phyloP scores from a whole-genome alignment of 2,888 invertebrate species.

The Hydrotaea cyrtoneurina region DNA sequence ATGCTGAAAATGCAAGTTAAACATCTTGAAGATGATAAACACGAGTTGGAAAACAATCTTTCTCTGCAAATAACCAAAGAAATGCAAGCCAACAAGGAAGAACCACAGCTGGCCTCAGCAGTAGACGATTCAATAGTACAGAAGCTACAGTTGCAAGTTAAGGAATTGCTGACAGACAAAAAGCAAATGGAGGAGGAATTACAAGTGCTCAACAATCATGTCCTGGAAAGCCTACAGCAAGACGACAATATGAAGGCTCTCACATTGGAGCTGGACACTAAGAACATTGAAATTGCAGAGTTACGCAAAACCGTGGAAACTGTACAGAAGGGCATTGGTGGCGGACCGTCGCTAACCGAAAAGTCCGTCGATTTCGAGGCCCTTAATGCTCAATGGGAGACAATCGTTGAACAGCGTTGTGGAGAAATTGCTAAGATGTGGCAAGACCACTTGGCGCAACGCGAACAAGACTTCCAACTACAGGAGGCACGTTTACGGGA shows the following conservation, averaged over 20 bases:
- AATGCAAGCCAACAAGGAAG: constrained; percentile 68
- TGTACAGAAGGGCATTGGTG: constrained; percentile 62
- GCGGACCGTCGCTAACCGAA: background rate
- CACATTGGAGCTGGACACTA: constrained; percentile 77
- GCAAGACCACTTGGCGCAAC: constrained; percentile 85
- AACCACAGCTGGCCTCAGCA: background rate
- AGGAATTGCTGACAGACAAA: constrained; percentile 75
- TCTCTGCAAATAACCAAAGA: constrained; percentile 73
- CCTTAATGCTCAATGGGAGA: constrained; percentile 80
- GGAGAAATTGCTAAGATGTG: constrained; percentile 86
- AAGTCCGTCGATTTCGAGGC: constrained; percentile 68
- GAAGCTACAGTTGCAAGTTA: constrained; percentile 72
- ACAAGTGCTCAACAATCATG: constrained; percentile 79
- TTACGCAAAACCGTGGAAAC: constrained; percentile 74
- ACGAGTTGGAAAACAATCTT: constrained; percentile 79
- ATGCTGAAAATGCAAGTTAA: constrained; percentile 79
- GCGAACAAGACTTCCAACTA: constrained; percentile 84
- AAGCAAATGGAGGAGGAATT: constrained; percentile 79
- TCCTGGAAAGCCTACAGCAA: constrained; percentile 75
- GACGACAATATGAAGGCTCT: constrained; percentile 79
- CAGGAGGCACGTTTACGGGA: constrained; percentile 82
- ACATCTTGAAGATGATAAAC: constrained; percentile 80
- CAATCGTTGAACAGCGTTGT: constrained; percentile 85
- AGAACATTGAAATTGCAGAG: constrained; percentile 79
- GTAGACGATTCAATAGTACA: constrained; percentile 34